Conservation (phyloP, 2,888 invertebrate species). For the Sericinus montela region DNA sequence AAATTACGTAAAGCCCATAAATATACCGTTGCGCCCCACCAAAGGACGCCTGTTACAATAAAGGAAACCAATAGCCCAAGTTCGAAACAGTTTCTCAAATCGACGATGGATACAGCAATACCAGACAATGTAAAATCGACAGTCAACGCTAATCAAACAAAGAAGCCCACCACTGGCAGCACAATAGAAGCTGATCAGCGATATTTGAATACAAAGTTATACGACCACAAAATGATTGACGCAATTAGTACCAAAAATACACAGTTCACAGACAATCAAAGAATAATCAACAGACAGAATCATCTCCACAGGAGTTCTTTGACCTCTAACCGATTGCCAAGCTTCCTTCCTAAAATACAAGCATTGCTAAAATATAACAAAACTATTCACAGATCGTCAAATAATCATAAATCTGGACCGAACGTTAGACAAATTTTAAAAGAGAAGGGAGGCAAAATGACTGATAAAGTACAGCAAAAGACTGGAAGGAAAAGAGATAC, state of each 20-base stretch:
- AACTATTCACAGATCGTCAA: conserved; percentile 6
- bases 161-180: background rate
- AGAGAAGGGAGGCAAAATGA: conserved; percentile 4
- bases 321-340: background rate
- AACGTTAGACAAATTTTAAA: conserved; percentile 1
- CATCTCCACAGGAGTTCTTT: conserved; percentile 6
- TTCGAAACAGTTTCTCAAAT: background rate
- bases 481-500: conserved; percentile 24
- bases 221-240: background rate
- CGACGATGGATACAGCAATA: background rate
- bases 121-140: background rate
- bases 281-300: background rate
- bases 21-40: background rate
- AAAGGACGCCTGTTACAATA: background rate
- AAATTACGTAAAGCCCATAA: conserved; percentile 8
- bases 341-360: conserved; percentile 6
- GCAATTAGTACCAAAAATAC: background rate
- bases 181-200: background rate
- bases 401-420: background rate
- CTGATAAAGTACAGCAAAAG: conserved; percentile 13
- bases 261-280: conserved; percentile 2
- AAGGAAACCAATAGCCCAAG: background rate
- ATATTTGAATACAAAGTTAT: background rate
- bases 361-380: conserved; percentile 5
- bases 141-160: conserved; percentile 1